Conservation (phyloP, 2,888 invertebrate species). For the Cantharis rufa region DNA sequence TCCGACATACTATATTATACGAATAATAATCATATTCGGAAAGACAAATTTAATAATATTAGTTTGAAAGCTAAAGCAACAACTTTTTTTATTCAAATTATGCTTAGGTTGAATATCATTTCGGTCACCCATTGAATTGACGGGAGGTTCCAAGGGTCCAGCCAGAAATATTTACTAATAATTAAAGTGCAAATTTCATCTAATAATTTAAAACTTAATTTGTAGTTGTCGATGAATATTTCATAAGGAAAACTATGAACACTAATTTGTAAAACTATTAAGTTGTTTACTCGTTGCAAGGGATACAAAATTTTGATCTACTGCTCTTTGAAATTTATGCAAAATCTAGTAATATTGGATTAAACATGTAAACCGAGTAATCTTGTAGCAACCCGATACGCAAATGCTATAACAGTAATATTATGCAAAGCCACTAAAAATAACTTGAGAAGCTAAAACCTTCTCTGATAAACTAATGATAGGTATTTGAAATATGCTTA, state of each 20-base stretch:
- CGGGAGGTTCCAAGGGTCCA: too few species aligned
- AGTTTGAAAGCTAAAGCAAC: too few species aligned
- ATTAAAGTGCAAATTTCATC: background rate
- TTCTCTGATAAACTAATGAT: background rate
- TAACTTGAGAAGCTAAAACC: background rate
- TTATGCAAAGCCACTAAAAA: conserved; percentile 14
- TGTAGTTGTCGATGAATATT: background rate
- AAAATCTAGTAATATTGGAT: conserved; percentile 16
- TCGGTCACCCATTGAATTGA: too few species aligned
- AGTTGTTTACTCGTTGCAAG: conserved; percentile 8
- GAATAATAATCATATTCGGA: too few species aligned
- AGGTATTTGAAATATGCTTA: background rate
- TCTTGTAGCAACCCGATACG: conserved; percentile 2
- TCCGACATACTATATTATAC: too few species aligned
- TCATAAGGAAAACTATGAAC: background rate
- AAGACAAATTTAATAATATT: too few species aligned
- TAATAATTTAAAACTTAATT: background rate
- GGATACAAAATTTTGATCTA: background rate
- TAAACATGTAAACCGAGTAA: conserved; percentile 14
- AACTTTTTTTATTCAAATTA: too few species aligned
- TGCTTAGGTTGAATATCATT: too few species aligned
- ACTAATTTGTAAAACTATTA: background rate
- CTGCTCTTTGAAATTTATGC: conserved; percentile 18
- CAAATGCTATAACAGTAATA: conserved; percentile 2
- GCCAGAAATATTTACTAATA: background rate